Evolutionary conservation across 2,797 vertebrate species (phyloP), one percentile per base, ranked within the genome.

Genomic region (Sebastes paucispinis): DNA sequence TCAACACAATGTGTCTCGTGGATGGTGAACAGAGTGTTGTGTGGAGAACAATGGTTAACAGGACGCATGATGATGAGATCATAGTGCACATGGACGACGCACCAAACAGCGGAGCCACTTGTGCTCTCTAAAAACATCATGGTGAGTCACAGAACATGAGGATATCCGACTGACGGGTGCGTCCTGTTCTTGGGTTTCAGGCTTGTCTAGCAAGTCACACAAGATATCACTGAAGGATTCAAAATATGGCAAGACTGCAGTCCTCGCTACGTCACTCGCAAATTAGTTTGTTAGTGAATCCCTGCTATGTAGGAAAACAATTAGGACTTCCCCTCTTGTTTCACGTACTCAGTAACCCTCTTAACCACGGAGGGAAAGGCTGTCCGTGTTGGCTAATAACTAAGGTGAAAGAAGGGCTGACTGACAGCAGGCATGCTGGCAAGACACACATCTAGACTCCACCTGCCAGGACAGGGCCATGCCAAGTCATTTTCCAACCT

Each of bases 61-160:
- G 73, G 84, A 84, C 54, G 64, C 59, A 12, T 84, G 79, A 64
- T 66, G 77, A 81, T 90, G 90, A 92, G 84, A 73, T 92, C 90
- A 91, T 64, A 14, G 68, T 81, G 54, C 43, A 18, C 50, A n/a
- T 59, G 55, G 57, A 58, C 85, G 71, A 66, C 73, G 77, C 79
- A 78, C 54, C 34, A 39, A 43, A 82, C 72, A 79, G 69, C 25
- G 22, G 75, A 83, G 72, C 54, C 75, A 39, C 76, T 77, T 83
- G 69, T 74, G 67, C 50, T 84, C 39, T 84, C 60, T 63, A 32
- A 87, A 89, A 85, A 73, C 84, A 82, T 39, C 66, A 29, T 3
- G 1, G 27, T 55, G 72, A 86, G 60, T 79, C 83, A 78, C 32
- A 74, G 77, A 79, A 52, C 8, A 39, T 11, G 59, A 87, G 82